phyloP scores from a whole-genome alignment of 2,113 vertebrate genomes.

The Varanus salvator region DNA sequence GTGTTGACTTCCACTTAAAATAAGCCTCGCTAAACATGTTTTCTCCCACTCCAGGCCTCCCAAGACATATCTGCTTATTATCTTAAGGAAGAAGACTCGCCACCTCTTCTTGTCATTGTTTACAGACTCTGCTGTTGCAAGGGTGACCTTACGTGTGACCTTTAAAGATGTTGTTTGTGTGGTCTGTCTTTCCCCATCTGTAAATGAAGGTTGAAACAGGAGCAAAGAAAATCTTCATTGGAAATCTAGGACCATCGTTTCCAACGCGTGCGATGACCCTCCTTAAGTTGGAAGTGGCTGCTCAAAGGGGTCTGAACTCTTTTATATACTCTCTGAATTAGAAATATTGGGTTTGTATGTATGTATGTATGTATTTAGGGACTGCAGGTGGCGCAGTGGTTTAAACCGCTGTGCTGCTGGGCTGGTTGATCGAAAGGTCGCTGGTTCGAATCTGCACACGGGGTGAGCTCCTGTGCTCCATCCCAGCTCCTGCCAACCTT shows the following conservation, averaged over 20 bases:
- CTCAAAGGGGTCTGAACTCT: neutral
- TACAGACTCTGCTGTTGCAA: neutral
- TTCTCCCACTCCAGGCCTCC: conserved; percentile 17
- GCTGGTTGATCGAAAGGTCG: too few relatives aligned
- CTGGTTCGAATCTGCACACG: too few relatives aligned
- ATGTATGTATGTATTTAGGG: too few relatives aligned
- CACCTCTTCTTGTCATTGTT: neutral
- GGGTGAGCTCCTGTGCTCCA: too few relatives aligned
- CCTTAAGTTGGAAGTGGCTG: neutral
- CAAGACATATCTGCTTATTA: neutral
- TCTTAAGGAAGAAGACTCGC: conserved; percentile 27
- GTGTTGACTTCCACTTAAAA: conserved; percentile 15
- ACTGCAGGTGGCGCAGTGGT: too few relatives aligned
- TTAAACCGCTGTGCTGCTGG: too few relatives aligned
- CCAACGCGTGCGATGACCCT: neutral
- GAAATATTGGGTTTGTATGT: too few relatives aligned
- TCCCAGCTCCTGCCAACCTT: too few relatives aligned
- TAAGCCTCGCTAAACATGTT: conserved; percentile 57
- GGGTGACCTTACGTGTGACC: conserved; percentile 26
- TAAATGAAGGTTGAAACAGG: conserved; percentile 6
- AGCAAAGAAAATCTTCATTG: neutral
- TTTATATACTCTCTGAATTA: neutral
- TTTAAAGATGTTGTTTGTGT: conserved; percentile 35
- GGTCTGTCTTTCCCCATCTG: neutral
- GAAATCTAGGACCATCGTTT: neutral